These are phyloP conservation scores for Siphamia tubifer DNA, from an alignment of 2,113 vertebrate species.

Conservation along the genomic window DNA sequence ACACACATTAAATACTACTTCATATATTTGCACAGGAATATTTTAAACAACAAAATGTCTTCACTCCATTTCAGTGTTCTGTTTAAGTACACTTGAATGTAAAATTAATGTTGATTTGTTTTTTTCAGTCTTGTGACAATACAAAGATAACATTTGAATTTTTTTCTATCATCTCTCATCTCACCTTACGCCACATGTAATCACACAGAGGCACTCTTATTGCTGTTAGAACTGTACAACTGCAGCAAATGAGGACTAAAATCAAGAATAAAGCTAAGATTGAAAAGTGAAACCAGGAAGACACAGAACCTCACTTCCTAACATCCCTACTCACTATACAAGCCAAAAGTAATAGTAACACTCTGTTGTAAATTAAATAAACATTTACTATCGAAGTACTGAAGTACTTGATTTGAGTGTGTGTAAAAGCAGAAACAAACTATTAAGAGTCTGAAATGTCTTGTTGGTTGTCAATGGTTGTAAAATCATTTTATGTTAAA, in stretches of 20 bases:
- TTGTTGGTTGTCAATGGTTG: no score
- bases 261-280: constrained; percentile 54
- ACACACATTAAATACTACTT: constrained; percentile 44
- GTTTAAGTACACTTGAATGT: constrained; percentile 82
- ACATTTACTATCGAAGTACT: no score
- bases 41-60: constrained; percentile 44
- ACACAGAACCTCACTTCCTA: neutral
- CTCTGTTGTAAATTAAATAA: no score
- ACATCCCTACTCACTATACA: neutral
- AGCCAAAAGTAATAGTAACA: no score
- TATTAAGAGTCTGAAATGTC: neutral
- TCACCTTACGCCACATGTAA: constrained; percentile 25
- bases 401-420: neutral
- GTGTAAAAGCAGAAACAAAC: neutral
- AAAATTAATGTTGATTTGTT: constrained; percentile 50
- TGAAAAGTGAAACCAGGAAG: constrained; percentile 4
- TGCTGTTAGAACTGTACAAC: constrained; percentile 29
- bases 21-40: constrained; percentile 61
- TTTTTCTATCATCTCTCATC: constrained; percentile 2
- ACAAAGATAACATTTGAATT: constrained; percentile 7
- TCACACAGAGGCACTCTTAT: constrained; percentile 51
- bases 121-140: constrained; percentile 15
- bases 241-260: constrained; percentile 1
- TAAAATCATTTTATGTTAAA: neutral
- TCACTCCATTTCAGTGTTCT: constrained; percentile 43